These are phyloP conservation scores for Gallinago nigripennis DNA, from an alignment of 2,797 vertebrate genomes.

Conservation along the genomic window DNA sequence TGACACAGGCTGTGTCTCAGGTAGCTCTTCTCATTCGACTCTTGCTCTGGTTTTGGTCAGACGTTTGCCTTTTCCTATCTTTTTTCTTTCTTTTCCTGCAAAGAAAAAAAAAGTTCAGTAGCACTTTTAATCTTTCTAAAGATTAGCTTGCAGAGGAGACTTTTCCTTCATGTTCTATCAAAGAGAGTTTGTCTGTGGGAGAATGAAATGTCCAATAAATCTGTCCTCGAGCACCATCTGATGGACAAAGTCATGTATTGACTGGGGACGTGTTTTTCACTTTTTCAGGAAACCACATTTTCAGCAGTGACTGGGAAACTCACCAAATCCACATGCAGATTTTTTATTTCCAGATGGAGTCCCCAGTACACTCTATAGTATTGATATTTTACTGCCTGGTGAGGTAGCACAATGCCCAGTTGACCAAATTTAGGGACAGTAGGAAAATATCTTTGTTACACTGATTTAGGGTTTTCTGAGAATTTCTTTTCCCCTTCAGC, in stretches of 20 bases:
- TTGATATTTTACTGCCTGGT: neutral
- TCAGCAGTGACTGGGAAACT: neutral
- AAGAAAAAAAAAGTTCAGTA: neutral
- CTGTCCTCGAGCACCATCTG: constrained; percentile 69
- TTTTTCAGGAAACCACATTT: neutral
- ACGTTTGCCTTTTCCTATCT: neutral
- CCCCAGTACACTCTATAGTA: neutral
- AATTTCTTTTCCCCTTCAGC: neutral
- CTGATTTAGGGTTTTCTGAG: neutral
- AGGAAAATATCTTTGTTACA: neutral
- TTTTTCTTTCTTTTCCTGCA: neutral
- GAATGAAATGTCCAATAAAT: neutral
- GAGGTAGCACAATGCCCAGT: neutral
- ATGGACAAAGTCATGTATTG: constrained; percentile 49
- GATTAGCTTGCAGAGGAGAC: neutral
- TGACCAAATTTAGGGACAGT: neutral
- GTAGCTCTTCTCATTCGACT: neutral
- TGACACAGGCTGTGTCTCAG: neutral
- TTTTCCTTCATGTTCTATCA: neutral
- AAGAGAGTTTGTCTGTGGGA: neutral
- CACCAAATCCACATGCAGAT: neutral
- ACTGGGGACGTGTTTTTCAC: neutral
- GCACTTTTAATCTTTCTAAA: neutral
- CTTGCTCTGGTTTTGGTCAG: neutral
- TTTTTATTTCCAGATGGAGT: neutral